Evolutionary conservation across 2,888 invertebrate genomes (phyloP), one percentile per base, ranked within the genome.

Genomic region (Synanthedon tipuliformis): DNA sequence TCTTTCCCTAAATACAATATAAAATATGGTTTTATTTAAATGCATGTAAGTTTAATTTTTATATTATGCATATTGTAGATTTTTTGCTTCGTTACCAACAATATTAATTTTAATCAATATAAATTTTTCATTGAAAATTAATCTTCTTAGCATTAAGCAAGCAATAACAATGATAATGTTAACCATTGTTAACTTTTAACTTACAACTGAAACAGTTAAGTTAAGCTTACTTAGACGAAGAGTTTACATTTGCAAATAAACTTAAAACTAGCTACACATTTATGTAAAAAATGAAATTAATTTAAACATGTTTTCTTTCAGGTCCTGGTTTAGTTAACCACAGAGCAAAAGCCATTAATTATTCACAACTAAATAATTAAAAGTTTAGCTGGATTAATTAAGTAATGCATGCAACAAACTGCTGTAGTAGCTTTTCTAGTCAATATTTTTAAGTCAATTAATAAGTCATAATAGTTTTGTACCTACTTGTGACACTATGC

Each of bases 331-430:
- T 55, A 66, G 34, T 65, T 64, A 59, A 55, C 56, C 55, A 59
- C 66, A 71, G 82, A 82, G 81, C 84, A 81, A 80, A 81, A 71
- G 72, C 78, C 81, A 84, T 84, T 79, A 55, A 53, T 59, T 57
- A 59, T 55, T 59, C 59, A 59, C 59, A 59, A 56, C 54, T 55
- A 61, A 51, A 51, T 49, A 41, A 40, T 49, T 54, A 57, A 56
- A 61, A 55, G 57, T 34, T 60, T 16, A 50, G 5, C 18, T 50
- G 18, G 23, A 50, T 8, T 50, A n/a, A 49, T 13, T n/a, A 50
- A 64, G 61, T 65, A 66, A 70, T 73, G 72, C 69, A 70, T 74
- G 69, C 65, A 57, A 57, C 54, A 58, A 63, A 56, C 41, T 53
- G 55, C 56, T 61, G 55, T 62, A 54, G 58, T 16, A 49, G 11